Conservation (phyloP, 2,888 invertebrate genomes). For the Synergus laeviventris region DNA sequence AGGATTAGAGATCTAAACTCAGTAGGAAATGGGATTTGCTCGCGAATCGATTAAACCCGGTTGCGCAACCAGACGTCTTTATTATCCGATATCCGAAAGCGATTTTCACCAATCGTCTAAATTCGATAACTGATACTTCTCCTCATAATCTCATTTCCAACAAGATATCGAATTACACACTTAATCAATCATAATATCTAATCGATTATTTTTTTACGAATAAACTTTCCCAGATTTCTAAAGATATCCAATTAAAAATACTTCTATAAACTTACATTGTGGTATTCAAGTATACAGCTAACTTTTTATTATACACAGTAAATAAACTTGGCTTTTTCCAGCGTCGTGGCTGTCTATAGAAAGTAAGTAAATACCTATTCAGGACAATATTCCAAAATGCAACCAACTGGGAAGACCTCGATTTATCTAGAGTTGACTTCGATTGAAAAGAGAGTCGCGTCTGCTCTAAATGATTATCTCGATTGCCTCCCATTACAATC, state of each 20-base stretch:
- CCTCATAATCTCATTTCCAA: background rate
- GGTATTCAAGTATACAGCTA: background rate
- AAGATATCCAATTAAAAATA: background rate
- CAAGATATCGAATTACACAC: background rate
- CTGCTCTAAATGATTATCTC: slow-evolving; percentile 35
- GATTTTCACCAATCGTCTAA: background rate
- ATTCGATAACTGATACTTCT: background rate
- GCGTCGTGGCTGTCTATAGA: background rate
- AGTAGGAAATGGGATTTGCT: slow-evolving; percentile 3
- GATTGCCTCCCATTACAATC: slow-evolving; percentile 35
- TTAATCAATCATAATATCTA: background rate
- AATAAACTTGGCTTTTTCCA: background rate
- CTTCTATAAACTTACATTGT: background rate
- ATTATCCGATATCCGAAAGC: slow-evolving; percentile 9
- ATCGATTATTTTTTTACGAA: background rate
- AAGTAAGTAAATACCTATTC: slow-evolving; percentile 17
- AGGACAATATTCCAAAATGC: slow-evolving; percentile 9
- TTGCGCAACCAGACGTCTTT: background rate
- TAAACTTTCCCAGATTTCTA: background rate
- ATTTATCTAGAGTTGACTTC: slow-evolving; percentile 24
- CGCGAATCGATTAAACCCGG: background rate
- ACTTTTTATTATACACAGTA: background rate
- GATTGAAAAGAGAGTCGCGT: slow-evolving; percentile 35
- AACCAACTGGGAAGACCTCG: slow-evolving; percentile 6
- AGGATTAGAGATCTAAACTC: slow-evolving; percentile 47